Conservation (phyloP, 2,888 invertebrate species). For the Agrotis segetum region DNA sequence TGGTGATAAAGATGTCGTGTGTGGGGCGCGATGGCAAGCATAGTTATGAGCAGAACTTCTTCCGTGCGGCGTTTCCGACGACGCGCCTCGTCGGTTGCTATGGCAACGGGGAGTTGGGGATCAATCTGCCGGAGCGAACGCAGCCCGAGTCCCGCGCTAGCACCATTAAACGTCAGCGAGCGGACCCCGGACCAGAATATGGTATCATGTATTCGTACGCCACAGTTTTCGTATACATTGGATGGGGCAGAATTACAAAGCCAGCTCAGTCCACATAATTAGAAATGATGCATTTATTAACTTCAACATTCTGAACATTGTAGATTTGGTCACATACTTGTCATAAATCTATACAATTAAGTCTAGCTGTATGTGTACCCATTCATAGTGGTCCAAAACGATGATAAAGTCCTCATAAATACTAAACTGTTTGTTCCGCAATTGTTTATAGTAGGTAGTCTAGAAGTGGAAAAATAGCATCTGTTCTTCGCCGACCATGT, state of each 20-base stretch:
- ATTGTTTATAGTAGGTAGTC: background rate
- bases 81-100: conserved; percentile 84
- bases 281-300: conserved; percentile 24
- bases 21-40: conserved; percentile 84
- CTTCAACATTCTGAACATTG: conserved; percentile 27
- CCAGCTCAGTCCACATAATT: conserved; percentile 58
- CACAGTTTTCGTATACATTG: conserved; percentile 85
- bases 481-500: too few species aligned
- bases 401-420: conserved; percentile 1
- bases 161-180: conserved; percentile 68
- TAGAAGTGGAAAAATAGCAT: background rate
- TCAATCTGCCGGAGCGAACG: conserved; percentile 76
- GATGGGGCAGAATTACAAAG: conserved; percentile 83
- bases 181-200: conserved; percentile 70
- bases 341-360: conserved; percentile 22
- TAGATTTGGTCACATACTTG: conserved; percentile 36
- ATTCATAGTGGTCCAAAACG: background rate
- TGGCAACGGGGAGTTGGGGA: conserved; percentile 86
- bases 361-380: conserved; percentile 14
- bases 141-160: conserved; percentile 47
- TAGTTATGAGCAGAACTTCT: conserved; percentile 80
- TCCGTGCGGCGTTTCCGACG: conserved; percentile 81
- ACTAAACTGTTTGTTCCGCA: background rate
- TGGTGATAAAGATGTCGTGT: conserved; percentile 85
- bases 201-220: conserved; percentile 85